phyloP scores from a whole-genome alignment of 2,113 vertebrate genomes.

The Lophochroa leadbeateri region DNA sequence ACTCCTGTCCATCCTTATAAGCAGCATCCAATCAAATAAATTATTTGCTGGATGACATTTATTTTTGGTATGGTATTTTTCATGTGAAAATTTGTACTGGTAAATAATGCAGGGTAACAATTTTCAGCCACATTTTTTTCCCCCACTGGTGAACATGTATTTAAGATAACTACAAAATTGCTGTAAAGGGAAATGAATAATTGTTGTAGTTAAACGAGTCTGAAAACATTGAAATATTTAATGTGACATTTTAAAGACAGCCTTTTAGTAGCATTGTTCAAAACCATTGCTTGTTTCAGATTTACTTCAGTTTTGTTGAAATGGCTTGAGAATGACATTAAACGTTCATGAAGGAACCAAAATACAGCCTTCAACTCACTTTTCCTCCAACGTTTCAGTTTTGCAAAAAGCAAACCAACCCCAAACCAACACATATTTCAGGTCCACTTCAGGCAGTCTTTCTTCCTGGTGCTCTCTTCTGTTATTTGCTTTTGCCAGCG shows the following conservation, averaged over 20 bases:
- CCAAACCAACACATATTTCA: neutral
- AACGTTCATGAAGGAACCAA: neutral
- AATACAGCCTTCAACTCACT: neutral
- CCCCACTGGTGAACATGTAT: neutral
- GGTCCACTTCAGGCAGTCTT: neutral
- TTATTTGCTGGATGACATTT: neutral
- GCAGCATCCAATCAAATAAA: neutral
- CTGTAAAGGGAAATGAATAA: neutral
- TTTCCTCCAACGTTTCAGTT: neutral
- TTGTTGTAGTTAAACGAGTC: neutral
- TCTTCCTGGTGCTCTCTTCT: neutral
- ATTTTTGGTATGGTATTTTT: neutral
- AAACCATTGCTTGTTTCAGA: conserved; percentile 4
- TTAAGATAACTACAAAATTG: conserved; percentile 44
- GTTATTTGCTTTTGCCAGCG: neutral
- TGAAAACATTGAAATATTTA: neutral
- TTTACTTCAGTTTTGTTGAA: conserved; percentile 12
- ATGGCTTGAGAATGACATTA: neutral
- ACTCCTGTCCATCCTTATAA: neutral
- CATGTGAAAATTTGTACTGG: conserved; percentile 30
- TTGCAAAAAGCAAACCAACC: neutral
- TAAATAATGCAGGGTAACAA: neutral
- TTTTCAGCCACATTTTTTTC: conserved; percentile 12
- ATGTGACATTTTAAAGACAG: conserved; percentile 24
- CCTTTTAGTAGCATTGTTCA: neutral